Evolutionary conservation across 1,140 invertebrate genomes (phyloP), one percentile per base, ranked within the genome.

Genomic region (Halesus radiatus): DNA sequence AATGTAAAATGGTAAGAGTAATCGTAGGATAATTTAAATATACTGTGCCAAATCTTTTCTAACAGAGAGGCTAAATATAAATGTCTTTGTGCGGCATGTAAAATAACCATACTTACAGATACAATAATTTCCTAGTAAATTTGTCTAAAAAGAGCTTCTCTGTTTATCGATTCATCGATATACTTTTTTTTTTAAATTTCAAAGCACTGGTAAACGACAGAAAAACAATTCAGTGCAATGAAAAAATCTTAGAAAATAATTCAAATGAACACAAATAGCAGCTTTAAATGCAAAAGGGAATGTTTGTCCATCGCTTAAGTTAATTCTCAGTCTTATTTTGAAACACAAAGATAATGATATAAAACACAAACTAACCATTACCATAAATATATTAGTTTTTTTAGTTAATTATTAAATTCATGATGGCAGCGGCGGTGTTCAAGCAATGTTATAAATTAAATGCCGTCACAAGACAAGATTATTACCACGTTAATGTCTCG

Each of bases 251-350:
- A 45, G 10, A 45, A 45, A 45, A 45, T 45, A 45, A 45, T 45
- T 45, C 1, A 45, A 45, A 45, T 45, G 37, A 45, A 45, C 37
- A 45, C 37, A 45, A 45, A 45, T 22, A 26, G 62, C 62, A 66
- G 22, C 62, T 66, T 22, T 29, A 32, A 32, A 29, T 20, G 22
- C 37, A 66, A 32, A n/a, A 32, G 62, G 62, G 62, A 66, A 66
- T 66, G 62, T 66, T 29, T 32, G 29, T 66, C 16, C 5, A 66
- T 26, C n/a, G 22, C 22, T 60, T 66, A 66, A 66, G 29, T 66
- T 20, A 60, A 60, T 66, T 66, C 62, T 66, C 62, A 66, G 62
- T 66, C 62, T 66, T 66, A 66, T 66, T 29, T 66, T 29, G 26
- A 66, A 66, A 66, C 20, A 60, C n/a, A 58, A 58, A 58, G 22